These are phyloP conservation scores for Ericerus pela DNA, from an alignment of 1,140 invertebrate species.

Conservation along the genomic window DNA sequence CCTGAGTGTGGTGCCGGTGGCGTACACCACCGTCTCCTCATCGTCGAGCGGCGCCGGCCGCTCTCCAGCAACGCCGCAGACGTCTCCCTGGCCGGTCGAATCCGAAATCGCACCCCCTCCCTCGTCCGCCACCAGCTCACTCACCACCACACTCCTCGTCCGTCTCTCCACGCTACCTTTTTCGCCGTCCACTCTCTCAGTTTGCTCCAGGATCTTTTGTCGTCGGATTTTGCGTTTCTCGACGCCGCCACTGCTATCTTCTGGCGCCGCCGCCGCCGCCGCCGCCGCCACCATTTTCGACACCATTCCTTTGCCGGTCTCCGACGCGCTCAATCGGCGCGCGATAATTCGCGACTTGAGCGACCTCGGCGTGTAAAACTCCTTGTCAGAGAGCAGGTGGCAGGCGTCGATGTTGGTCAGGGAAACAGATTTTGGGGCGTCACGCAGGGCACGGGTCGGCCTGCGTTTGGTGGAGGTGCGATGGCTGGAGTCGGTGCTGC, in stretches of 20 bases:
- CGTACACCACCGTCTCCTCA: no score
- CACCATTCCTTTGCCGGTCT: background rate
- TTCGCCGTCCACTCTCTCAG: no score
- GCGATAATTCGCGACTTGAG: constrained; percentile 13
- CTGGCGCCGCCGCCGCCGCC: background rate
- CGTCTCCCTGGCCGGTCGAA: no score
- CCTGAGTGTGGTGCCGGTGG: background rate
- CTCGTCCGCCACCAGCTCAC: no score
- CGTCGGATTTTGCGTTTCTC: background rate
- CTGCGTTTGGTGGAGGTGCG: no score
- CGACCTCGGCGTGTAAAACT: constrained; percentile 15
- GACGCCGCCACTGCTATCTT: background rate
- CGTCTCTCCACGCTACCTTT: no score
- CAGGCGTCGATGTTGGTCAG: background rate
- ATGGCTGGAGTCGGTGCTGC: no score
- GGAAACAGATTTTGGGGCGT: background rate
- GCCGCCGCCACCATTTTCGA: no score
- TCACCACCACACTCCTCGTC: no score
- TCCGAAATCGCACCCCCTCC: no score
- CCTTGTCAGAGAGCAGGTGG: background rate
- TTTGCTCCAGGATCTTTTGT: background rate
- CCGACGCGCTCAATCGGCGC: background rate
- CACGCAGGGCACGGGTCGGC: background rate
- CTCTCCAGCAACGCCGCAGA: constrained; percentile 5
- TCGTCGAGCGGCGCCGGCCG: background rate